Conservation (phyloP, 2,113 vertebrate species). For the Apteryx owenii region DNA sequence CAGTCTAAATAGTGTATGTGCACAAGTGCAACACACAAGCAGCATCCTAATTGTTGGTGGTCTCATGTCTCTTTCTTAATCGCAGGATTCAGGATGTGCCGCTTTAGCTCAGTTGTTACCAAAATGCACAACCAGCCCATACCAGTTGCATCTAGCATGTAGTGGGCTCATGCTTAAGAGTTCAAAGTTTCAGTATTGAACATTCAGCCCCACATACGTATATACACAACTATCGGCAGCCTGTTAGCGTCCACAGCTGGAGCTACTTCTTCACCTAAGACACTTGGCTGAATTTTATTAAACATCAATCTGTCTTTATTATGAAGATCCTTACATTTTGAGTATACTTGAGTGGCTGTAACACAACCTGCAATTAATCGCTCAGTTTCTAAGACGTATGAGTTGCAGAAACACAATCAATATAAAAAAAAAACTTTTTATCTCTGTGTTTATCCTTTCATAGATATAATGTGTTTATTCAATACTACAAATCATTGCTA, state of each 20-base stretch:
- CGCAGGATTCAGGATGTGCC: not conserved
- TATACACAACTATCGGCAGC: not conserved
- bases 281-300: fast-evolving
- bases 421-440: not conserved
- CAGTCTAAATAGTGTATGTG: fast-evolving
- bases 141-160: not conserved
- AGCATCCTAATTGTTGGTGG: not conserved
- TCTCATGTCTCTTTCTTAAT: fast-evolving
- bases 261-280: not conserved
- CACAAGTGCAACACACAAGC: not conserved
- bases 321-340: not conserved
- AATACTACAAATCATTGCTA: not conserved
- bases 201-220: not conserved
- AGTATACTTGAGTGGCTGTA: not conserved
- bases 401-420: not conserved
- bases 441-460: not conserved
- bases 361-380: not conserved
- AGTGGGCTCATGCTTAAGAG: not conserved
- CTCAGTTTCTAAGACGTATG: not conserved
- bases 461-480: not conserved
- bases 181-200: too few relatives aligned
- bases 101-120: not conserved
- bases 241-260: not conserved
- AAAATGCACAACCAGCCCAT: not conserved
- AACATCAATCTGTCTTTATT: not conserved